Conservation (phyloP, 92 coral and sea anemone genomes). For the Zoanthus gigantus region DNA sequence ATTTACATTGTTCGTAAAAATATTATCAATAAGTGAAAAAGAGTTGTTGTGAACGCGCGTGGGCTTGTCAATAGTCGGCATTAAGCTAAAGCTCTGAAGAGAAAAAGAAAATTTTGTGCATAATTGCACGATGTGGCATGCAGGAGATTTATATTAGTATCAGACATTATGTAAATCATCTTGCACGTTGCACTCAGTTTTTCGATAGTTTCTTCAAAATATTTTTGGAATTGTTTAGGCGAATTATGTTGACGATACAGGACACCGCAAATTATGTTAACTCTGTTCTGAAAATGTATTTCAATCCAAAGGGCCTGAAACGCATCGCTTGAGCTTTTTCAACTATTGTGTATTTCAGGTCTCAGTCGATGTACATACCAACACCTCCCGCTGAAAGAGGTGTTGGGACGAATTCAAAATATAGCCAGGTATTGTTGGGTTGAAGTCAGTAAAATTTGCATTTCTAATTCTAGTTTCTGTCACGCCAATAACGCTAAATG, state of each 20-base stretch:
- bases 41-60: conserved; percentile 53
- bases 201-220: too few relatives aligned
- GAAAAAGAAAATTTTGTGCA: background rate
- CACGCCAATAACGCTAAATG: background rate
- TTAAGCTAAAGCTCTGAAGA: conserved; percentile 19
- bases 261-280: too few relatives aligned
- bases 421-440: background rate
- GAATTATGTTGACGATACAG: too few relatives aligned
- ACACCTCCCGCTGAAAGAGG: conserved; percentile 13
- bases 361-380: background rate
- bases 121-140: too few relatives aligned
- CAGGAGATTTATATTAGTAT: background rate
- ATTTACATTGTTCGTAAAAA: conserved; percentile 43
- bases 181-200: too few relatives aligned
- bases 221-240: too few relatives aligned
- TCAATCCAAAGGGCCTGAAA: background rate
- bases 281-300: too few relatives aligned
- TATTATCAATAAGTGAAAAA: conserved; percentile 61
- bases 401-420: conserved; percentile 1
- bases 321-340: too few relatives aligned
- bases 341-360: background rate
- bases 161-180: too few relatives aligned
- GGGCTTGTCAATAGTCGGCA: conserved; percentile 44
- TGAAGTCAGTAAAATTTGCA: conserved; percentile 1
- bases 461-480: background rate